These are phyloP conservation scores for Heloderma charlesbogerti DNA, from an alignment of 2,113 vertebrate genomes.

Conservation along the genomic window DNA sequence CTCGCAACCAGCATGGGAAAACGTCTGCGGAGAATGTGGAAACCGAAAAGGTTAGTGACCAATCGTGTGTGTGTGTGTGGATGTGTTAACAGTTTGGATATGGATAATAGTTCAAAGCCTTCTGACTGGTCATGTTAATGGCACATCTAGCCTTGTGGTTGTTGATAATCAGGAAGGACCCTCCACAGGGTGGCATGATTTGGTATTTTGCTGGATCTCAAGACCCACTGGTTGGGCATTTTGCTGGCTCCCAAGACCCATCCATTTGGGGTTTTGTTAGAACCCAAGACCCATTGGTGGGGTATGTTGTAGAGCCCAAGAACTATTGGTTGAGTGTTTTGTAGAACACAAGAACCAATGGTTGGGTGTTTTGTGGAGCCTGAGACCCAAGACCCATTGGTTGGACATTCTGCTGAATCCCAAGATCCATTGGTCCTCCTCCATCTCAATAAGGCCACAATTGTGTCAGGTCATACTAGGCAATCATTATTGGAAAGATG, in stretches of 20 bases:
- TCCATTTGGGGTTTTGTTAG: not conserved
- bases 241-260: not conserved
- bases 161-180: not conserved
- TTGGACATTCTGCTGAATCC: not conserved
- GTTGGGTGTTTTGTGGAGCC: too few species aligned
- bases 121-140: not conserved
- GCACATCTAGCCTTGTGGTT: not conserved
- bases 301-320: not conserved
- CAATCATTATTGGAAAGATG: too few species aligned
- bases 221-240: not conserved
- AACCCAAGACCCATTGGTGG: not conserved
- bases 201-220: too few species aligned
- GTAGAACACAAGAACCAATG: not conserved
- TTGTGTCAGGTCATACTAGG: too few species aligned
- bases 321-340: not conserved
- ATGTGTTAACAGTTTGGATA: not conserved
- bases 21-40: not conserved
- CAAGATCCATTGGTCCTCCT: too few species aligned
- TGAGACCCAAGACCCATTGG: not conserved
- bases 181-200: not conserved
- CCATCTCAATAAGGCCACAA: too few species aligned
- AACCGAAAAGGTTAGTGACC: not conserved
- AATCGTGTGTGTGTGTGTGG: not conserved
- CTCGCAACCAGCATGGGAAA: slow-evolving; percentile 74
- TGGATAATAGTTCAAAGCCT: too few species aligned